phyloP scores from a whole-genome alignment of 2,888 invertebrate genomes.

The Hesperia comma region DNA sequence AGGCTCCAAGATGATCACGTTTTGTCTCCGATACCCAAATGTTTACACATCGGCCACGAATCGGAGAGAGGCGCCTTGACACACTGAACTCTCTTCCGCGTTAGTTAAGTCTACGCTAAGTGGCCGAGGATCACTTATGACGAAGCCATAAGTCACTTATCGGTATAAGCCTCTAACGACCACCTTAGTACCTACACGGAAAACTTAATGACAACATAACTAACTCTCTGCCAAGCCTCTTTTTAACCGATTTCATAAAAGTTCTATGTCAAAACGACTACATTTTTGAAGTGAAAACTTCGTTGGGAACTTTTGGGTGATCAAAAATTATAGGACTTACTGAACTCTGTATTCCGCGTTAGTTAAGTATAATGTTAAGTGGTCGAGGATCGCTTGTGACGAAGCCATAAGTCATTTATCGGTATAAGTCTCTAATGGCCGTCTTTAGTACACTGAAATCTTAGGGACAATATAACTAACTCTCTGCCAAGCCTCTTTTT shows the following conservation, averaged over 20 bases:
- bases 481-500: no score
- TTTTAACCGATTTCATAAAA: no score
- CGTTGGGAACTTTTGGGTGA: no score
- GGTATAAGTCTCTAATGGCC: background rate
- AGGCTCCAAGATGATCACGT: constrained; percentile 8
- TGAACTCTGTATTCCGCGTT: constrained; percentile 30
- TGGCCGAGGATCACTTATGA: background rate
- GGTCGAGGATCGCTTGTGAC: background rate
- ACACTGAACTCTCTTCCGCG: constrained; percentile 33
- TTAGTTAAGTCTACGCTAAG: constrained; percentile 6
- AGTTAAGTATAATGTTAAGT: constrained; percentile 6
- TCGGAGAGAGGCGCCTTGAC: constrained; percentile 30
- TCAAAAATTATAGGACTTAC: no score
- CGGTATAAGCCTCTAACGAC: background rate
- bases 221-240: no score
- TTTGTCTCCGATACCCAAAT: constrained; percentile 29
- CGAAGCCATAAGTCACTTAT: no score
- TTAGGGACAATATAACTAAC: background rate
- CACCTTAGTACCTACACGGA: background rate
- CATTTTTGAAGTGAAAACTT: no score
- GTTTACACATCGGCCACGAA: constrained; percentile 14
- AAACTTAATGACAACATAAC: constrained; percentile 3
- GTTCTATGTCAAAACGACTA: no score
- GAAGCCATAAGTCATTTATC: no score
- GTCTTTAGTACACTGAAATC: constrained; percentile 4